Evolutionary conservation across 1,140 invertebrate species (phyloP).

Genomic region (Dreissena polymorpha): DNA sequence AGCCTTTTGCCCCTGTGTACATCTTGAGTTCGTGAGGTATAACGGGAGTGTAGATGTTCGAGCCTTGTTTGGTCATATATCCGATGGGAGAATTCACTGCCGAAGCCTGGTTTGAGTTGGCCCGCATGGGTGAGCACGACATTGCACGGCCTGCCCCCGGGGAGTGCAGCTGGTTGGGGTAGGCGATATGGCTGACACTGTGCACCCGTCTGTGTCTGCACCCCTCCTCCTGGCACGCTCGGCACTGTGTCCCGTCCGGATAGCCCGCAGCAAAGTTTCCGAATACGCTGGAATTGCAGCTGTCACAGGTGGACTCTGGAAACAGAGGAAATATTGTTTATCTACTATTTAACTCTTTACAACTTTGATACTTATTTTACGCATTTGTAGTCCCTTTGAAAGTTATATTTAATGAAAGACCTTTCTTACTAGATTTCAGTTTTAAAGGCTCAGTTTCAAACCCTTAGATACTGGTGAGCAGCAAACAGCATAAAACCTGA

Average conservation of each 20-base stretch:
- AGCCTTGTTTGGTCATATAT: slow-evolving; percentile 43
- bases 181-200: slow-evolving; percentile 75
- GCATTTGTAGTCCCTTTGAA: no score
- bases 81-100: slow-evolving; percentile 59
- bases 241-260: slow-evolving; percentile 55
- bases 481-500: no score
- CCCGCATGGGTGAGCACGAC: slow-evolving; percentile 68
- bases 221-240: slow-evolving; percentile 60
- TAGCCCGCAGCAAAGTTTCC: slow-evolving; percentile 32
- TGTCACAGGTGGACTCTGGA: slow-evolving; percentile 57
- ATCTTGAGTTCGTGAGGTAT: slow-evolving; percentile 59
- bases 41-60: slow-evolving; percentile 66
- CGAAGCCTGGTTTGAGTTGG: slow-evolving; percentile 50
- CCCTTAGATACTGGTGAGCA: no score
- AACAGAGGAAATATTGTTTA: neutral
- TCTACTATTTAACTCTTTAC: no score
- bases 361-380: no score
- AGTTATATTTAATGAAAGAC: no score
- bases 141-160: slow-evolving; percentile 64
- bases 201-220: slow-evolving; percentile 73
- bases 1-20: slow-evolving; percentile 40
- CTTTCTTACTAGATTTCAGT: no score
- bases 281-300: slow-evolving; percentile 54
- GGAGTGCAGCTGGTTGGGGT: slow-evolving; percentile 57
- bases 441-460: no score